Base-by-base conservation (phyloP, 2,888 invertebrate species). In the Scaptomyza reducta region DNA sequence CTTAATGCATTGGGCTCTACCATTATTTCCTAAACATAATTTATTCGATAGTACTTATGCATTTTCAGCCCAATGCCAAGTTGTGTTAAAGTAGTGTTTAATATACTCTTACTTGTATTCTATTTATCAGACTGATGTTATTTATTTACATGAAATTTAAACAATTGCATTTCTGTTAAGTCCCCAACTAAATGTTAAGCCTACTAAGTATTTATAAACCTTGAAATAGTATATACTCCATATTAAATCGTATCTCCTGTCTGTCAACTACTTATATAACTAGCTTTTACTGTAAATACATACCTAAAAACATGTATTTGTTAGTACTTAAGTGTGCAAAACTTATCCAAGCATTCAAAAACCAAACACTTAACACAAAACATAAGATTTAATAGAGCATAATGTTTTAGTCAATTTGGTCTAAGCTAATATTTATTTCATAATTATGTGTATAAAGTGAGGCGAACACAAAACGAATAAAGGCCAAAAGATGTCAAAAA, bases 341-440 rank as follows among this genome's bases (percentile, higher is more conserved):
- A 71, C 67, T 68, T 84, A 61, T 74, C 72, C 71, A 77, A 67
- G 59, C 79, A 69, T 66, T 53, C 56, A 55, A 72, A 83, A 64
- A 6, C 70, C 70, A 71, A 88, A 75, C 49, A 67, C 29, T 49
- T 70, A 63, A 59, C 31, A 57, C 6, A 63, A 67, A 64, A 41
- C 53, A 60, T 77, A 70, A 77, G 66, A 77, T 56, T 79, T 84
- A 88, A 88, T 88, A 80, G 81, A 84, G 75, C 89, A 78, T 70
- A 82, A 86, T 38, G 55, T 74, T 76, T 73, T 79, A 77, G 69
- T 85, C 89, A 86, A 88, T 79, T 83, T 79, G 79, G 65, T 79
- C 29, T 80, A 83, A 89, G 86, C 77, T 70, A 77, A 74, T 88
- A 77, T 77, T 88, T 77, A 75, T 73, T 75, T 85, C 66, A 69